Evolutionary conservation across 2,888 invertebrate species (phyloP), one percentile per base, ranked within the genome.

Genomic region (Drosophila percnosoma): DNA sequence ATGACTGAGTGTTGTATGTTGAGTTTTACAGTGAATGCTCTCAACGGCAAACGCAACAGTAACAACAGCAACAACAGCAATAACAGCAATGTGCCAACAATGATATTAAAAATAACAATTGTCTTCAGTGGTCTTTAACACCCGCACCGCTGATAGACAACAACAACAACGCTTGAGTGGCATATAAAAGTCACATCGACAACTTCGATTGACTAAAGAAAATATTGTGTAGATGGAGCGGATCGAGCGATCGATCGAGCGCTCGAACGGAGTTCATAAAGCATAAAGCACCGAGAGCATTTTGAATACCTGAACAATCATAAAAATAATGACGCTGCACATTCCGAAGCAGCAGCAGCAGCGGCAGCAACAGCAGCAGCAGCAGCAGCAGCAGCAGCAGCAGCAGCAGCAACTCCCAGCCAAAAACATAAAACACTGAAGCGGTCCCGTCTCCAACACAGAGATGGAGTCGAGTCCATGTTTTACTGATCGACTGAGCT

Each of bases 311-410:
- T 80, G 91, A 91, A 91, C 91, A 91, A 91, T 87, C 90, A 91
- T 81, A 81, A 90, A 92, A 91, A 89, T 89, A 91, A 92, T 92
- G 92, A 92, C 91, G 81, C 83, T 89, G 92, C 92, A 83, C 92
- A 92, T 92, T 92, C 92, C 92, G 55, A 79, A 75, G 82, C 80
- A 68, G 75, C 79, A 75, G 74, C 83, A 69, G 53, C 58, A 11
- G 33, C 60, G 38, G 29, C 36, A 40, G 58, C 59, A 58, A 18
- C 69, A 27, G n/a, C 73, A 49, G 11, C 36, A 24, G 24, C 24
- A 24, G 24, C 24, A 65, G 31, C 68, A 51, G 33, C 57, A 52
- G 58, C 69, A 27, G n/a, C 73, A 49, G 11, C 36, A 24, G 24
- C 24, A 24, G 24, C 24, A 65, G 31, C 68, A 51, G 33, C 57